These are phyloP conservation scores for Chelidonichthys spinosus DNA, from an alignment of 2,797 vertebrate genomes.

Conservation along the genomic window DNA sequence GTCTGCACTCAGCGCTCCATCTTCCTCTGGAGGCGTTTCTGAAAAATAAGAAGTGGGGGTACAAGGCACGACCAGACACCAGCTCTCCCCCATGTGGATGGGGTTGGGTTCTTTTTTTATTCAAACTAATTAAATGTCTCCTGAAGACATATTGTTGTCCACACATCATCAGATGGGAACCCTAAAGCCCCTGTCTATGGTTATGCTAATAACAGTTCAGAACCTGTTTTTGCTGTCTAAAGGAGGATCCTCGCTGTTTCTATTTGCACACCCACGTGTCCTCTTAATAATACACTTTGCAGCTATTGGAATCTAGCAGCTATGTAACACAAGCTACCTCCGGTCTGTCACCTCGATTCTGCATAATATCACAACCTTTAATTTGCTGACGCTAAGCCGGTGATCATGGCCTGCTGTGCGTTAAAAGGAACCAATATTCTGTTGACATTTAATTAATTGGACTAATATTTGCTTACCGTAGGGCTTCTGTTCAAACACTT, in stretches of 20 bases:
- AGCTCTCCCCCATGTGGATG: background rate
- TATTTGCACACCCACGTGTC: background rate
- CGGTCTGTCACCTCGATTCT: conserved; percentile 6
- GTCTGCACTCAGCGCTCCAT: conserved; percentile 19
- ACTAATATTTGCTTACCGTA: background rate
- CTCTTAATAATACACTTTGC: conserved; percentile 6
- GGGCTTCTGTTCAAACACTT: background rate
- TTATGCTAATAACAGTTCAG: conserved; percentile 22
- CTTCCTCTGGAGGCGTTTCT: conserved; percentile 1
- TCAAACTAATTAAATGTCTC: background rate
- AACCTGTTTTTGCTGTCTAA: conserved; percentile 42
- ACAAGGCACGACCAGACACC: conserved; percentile 49
- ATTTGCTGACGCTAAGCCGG: background rate
- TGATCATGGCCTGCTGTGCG: background rate
- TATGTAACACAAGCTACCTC: background rate
- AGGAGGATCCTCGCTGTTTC: conserved; percentile 14
- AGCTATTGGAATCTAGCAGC: conserved; percentile 19
- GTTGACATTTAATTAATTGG: background rate
- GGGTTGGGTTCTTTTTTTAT: background rate
- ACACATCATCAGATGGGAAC: background rate
- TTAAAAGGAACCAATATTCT: background rate
- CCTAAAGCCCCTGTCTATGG: background rate
- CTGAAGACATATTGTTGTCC: background rate
- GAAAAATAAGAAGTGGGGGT: conserved; percentile 27
- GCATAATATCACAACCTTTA: conserved; percentile 1